Conservation (phyloP, 2,888 invertebrate genomes). For the Litoditis marina region DNA sequence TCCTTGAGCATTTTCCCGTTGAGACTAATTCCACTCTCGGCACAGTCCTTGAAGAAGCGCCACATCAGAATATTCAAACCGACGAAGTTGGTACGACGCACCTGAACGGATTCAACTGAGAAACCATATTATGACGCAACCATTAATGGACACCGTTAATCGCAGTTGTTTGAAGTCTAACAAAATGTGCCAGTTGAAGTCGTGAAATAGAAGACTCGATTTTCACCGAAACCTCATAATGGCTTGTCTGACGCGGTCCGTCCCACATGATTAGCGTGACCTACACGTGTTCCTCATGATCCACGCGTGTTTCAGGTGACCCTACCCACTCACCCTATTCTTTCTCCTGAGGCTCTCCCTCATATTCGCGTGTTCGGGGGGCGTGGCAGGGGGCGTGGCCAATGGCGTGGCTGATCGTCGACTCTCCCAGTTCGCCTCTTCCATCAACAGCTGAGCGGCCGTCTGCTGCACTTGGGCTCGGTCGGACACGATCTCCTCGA, state of each 20-base stretch:
- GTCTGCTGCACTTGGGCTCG: not conserved
- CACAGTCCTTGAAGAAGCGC: slow-evolving; percentile 41
- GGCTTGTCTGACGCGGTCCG: too few relatives aligned
- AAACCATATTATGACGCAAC: not conserved
- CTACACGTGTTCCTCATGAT: too few relatives aligned
- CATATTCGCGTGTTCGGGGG: not conserved
- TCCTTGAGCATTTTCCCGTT: slow-evolving; percentile 41
- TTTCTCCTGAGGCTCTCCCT: not conserved
- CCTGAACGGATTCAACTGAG: slow-evolving; percentile 12
- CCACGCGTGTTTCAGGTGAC: too few relatives aligned
- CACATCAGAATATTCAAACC: slow-evolving; percentile 42
- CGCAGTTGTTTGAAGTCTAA: not conserved
- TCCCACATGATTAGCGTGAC: too few relatives aligned
- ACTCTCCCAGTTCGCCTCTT: too few relatives aligned
- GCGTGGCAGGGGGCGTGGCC: too few relatives aligned
- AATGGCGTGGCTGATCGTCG: too few relatives aligned
- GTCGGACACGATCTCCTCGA: not conserved
- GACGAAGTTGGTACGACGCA: slow-evolving; percentile 34
- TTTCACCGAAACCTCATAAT: too few relatives aligned
- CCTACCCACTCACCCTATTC: not conserved
- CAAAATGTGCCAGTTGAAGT: too few relatives aligned
- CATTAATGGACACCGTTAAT: not conserved
- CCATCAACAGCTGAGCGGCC: not conserved
- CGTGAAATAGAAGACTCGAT: too few relatives aligned
- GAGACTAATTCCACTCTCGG: slow-evolving; percentile 20